Evolutionary conservation across 2,888 invertebrate genomes (phyloP), one percentile per base, ranked within the genome.

Genomic region (Sphaerolaimus hirsutus): DNA sequence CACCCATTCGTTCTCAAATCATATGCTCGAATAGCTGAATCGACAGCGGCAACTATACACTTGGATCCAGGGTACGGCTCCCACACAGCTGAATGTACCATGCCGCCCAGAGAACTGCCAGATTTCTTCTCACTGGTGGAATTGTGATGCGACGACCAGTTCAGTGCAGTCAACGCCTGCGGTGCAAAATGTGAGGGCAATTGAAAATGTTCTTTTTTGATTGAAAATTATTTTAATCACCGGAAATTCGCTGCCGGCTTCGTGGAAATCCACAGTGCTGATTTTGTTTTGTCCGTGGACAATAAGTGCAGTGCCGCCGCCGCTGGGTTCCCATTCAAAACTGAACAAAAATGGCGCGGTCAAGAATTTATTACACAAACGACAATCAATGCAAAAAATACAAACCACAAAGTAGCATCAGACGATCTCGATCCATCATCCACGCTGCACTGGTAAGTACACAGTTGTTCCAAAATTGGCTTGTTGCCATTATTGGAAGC

Each of bases 41-140:
- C 87, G 61, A 81, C 78, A 7, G 84, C 72, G 1, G 84, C 78
- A 23, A 81, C 79, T 60, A 93, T 76, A 66, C 81, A 79, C 50
- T 75, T 74, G 54, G 78, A 77, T 54, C 78, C 79, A 62, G 84
- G 83, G 60, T 91, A 87, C 12, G 89, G 87, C 64, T 86, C 86
- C 89, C 91, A 93, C 65, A 82, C 79, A 10, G 84, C 86, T 44
- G 74, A 76, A 1, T 77, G 78, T 59, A 81, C 78, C n/a, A n/a
- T n/a, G n/a, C n/a, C n/a, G n/a, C n/a, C n/a, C n/a, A n/a, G n/a
- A n/a, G n/a, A n/a, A n/a, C n/a, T n/a, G n/a, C n/a, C n/a, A n/a
- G n/a, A n/a, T n/a, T n/a, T n/a, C n/a, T n/a, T n/a, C n/a, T n/a
- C n/a, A n/a, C n/a, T n/a, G n/a, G n/a, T n/a, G n/a, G n/a, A n/a